phyloP scores from a whole-genome alignment of 2,888 invertebrate genomes.

The Hirtodrosophila trivittata region DNA sequence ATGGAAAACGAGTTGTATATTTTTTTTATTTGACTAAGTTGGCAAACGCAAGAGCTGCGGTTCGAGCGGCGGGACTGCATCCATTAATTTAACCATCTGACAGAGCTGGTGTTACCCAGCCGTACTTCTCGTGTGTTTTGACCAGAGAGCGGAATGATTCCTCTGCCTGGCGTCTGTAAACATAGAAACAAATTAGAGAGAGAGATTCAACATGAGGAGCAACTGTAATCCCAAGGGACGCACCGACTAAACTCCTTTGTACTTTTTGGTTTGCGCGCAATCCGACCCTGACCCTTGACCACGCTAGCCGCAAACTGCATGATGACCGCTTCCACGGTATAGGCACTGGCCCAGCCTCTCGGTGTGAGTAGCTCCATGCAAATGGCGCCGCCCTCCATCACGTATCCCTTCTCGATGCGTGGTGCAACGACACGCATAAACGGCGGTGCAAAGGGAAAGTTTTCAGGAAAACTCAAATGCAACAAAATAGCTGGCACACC shows the following conservation, averaged over 20 bases:
- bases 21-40: constrained; percentile 54
- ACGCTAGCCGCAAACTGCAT: constrained; percentile 95
- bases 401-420: constrained; percentile 92
- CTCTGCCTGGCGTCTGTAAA: constrained; percentile 89
- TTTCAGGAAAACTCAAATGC: constrained; percentile 93
- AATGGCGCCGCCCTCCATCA: constrained; percentile 95
- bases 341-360: constrained; percentile 89
- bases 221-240: constrained; percentile 23
- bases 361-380: constrained; percentile 95
- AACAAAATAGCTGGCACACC: constrained; percentile 90
- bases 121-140: constrained; percentile 95
- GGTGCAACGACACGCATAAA: constrained; percentile 93
- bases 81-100: constrained; percentile 89
- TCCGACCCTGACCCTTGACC: constrained; percentile 93
- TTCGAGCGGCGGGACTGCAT: constrained; percentile 50
- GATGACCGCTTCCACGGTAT: constrained; percentile 90
- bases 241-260: constrained; percentile 90
- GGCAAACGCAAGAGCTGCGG: constrained; percentile 71
- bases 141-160: constrained; percentile 94
- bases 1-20: constrained; percentile 48
- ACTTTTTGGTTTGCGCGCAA: constrained; percentile 90
- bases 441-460: constrained; percentile 94
- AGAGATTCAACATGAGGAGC: not conserved
- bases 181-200: not conserved
- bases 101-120: constrained; percentile 94